Percentiles rank a stretch among this genome's conserved stretches.
These are phyloP conservation scores for Xylocampa areola DNA, from an alignment of 2,888 invertebrate genomes.

Conservation along the genomic window DNA sequence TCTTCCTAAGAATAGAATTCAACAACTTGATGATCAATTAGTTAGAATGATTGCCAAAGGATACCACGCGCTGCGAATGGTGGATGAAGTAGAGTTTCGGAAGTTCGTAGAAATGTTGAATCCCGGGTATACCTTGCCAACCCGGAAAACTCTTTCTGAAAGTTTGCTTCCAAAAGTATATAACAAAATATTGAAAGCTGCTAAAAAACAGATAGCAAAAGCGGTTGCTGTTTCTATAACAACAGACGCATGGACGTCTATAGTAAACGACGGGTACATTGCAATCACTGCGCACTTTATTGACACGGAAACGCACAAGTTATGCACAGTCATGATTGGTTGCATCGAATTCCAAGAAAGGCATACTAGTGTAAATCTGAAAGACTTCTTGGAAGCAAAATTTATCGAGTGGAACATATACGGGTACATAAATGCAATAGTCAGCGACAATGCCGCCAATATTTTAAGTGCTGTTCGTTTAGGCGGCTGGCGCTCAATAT, in stretches of 20 bases:
- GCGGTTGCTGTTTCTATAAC: conserved; percentile 32
- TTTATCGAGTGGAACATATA: conserved; percentile 22
- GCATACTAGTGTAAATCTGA: conserved; percentile 22
- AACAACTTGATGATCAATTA: conserved; percentile 19
- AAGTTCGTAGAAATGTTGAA: conserved; percentile 18
- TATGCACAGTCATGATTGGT: conserved; percentile 34
- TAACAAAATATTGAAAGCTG: neutral
- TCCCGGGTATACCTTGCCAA: conserved; percentile 9
- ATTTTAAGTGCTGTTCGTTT: too few species aligned
- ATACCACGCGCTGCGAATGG: conserved; percentile 40
- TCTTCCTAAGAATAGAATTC: neutral
- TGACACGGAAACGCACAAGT: conserved; percentile 1
- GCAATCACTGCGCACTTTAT: conserved; percentile 28
- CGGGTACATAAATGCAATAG: neutral
- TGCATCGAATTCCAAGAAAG: conserved; percentile 29
- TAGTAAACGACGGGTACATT: conserved; percentile 16
- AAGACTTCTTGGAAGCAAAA: conserved; percentile 11
- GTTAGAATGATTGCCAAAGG: conserved; percentile 46
- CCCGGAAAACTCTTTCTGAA: conserved; percentile 9
- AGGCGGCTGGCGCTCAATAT: conserved; percentile 28
- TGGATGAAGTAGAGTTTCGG: conserved; percentile 28
- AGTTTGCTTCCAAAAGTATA: conserved; percentile 3
- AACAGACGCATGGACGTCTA: conserved; percentile 26
- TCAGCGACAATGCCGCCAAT: too few species aligned
- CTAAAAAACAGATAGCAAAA: conserved; percentile 17